Percentiles rank a stretch among this genome's conserved stretches.
Conservation (phyloP, 2,888 invertebrate genomes). For the Stenodema calcarata region DNA sequence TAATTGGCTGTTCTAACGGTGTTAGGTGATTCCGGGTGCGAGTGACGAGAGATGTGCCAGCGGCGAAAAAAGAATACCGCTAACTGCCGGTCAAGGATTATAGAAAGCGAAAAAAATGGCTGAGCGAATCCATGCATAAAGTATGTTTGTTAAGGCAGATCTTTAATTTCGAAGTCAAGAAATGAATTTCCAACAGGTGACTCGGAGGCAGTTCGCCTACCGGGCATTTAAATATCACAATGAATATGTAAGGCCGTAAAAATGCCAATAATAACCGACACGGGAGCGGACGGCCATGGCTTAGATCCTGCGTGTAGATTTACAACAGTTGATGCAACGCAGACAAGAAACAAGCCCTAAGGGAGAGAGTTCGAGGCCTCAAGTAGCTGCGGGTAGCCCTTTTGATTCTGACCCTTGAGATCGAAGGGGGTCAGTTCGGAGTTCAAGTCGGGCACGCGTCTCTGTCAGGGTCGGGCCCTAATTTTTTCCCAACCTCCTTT, state of each 20-base stretch:
- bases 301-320: constrained; percentile 5
- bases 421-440: not conserved
- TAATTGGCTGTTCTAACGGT: too few species aligned
- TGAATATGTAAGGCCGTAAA: constrained; percentile 37
- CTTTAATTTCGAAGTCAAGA: not conserved
- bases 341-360: not conserved
- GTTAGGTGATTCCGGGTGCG: too few species aligned
- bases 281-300: constrained; percentile 28
- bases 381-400: constrained; percentile 19
- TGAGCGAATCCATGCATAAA: constrained; percentile 20
- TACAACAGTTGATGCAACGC: constrained; percentile 15
- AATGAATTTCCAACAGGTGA: constrained; percentile 29
- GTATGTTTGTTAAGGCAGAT: not conserved
- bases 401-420: not conserved
- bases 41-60: not conserved
- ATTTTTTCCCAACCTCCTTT: constrained; percentile 3
- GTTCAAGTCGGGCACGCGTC: constrained; percentile 31
- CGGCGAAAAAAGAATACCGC: not conserved
- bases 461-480: constrained; percentile 1
- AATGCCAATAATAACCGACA: constrained; percentile 37
- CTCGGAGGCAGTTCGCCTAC: constrained; percentile 23
- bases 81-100: constrained; percentile 5
- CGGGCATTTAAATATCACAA: constrained; percentile 46
- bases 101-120: constrained; percentile 7
- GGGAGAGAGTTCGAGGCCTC: constrained; percentile 27